Evolutionary conservation across 1,140 invertebrate genomes (phyloP).

Genomic region (Ganaspis sp.): DNA sequence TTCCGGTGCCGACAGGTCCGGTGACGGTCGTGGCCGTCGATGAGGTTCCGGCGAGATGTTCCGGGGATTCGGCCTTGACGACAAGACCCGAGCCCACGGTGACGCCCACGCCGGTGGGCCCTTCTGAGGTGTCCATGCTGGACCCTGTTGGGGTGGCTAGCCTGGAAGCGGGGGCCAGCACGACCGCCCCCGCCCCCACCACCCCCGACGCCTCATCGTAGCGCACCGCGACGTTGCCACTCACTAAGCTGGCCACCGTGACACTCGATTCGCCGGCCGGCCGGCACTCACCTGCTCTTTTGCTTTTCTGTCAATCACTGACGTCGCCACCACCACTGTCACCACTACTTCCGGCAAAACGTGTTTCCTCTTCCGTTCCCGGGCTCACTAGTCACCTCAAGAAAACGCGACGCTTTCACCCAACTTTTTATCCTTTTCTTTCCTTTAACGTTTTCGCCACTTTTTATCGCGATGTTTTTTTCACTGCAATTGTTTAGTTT

Average conservation of each 20-base stretch:
- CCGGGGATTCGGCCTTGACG: slow-evolving; percentile 69
- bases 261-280: slow-evolving; percentile 43
- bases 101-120: slow-evolving; percentile 55
- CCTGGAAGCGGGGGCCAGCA: slow-evolving; percentile 70
- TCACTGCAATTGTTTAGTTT: no score
- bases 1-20: slow-evolving; percentile 54
- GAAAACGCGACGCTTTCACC: background rate
- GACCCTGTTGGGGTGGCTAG: slow-evolving; percentile 56
- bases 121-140: slow-evolving; percentile 37
- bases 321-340: background rate
- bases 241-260: slow-evolving; percentile 74
- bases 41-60: slow-evolving; percentile 64
- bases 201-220: slow-evolving; percentile 73
- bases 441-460: no score
- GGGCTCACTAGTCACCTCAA: background rate
- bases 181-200: slow-evolving; percentile 66
- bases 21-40: slow-evolving; percentile 52
- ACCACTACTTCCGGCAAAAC: background rate
- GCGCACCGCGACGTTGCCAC: slow-evolving; percentile 71
- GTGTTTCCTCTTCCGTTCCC: background rate
- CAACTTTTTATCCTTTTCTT: no score
- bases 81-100: slow-evolving; percentile 50
- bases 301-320: slow-evolving; percentile 6
- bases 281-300: slow-evolving; percentile 45
- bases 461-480: background rate